phyloP scores from a whole-genome alignment of 2,797 vertebrate species.

The Acipenser ruthenus region DNA sequence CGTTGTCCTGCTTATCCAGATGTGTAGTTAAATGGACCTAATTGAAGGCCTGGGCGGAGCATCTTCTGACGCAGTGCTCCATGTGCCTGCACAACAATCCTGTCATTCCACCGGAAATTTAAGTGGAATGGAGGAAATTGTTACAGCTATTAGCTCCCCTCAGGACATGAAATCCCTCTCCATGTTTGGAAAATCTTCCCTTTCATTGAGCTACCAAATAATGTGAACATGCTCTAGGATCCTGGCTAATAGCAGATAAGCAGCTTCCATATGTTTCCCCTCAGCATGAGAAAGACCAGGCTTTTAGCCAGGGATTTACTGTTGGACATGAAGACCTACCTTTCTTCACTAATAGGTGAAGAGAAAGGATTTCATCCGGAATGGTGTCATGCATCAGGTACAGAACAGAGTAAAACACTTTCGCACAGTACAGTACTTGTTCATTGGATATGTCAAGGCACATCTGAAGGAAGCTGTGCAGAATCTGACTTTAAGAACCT shows the following conservation, averaged over 20 bases:
- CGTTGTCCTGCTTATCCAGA: background rate
- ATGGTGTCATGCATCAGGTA: background rate
- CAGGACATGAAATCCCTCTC: constrained; percentile 4
- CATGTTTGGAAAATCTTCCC: background rate
- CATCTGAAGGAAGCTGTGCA: too few species aligned
- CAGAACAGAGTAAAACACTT: background rate
- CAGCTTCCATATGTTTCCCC: background rate
- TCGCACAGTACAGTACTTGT: too few species aligned
- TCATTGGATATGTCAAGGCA: too few species aligned
- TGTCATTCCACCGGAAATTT: constrained; percentile 7
- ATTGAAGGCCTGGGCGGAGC: background rate
- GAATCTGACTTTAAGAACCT: too few species aligned
- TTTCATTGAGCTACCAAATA: background rate
- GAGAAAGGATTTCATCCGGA: background rate
- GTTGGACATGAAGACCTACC: background rate
- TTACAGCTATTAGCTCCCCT: constrained; percentile 10
- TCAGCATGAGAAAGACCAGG: background rate
- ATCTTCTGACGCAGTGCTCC: background rate
- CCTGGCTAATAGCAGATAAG: background rate
- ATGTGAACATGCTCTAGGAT: background rate
- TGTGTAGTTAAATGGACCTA: background rate
- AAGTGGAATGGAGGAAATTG: constrained; percentile 14
- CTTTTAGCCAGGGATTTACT: background rate
- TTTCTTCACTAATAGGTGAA: background rate
- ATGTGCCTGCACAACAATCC: background rate